These are phyloP conservation scores for Chaetogeoica ovagalla DNA, from an alignment of 2,888 invertebrate genomes.

Conservation along the genomic window DNA sequence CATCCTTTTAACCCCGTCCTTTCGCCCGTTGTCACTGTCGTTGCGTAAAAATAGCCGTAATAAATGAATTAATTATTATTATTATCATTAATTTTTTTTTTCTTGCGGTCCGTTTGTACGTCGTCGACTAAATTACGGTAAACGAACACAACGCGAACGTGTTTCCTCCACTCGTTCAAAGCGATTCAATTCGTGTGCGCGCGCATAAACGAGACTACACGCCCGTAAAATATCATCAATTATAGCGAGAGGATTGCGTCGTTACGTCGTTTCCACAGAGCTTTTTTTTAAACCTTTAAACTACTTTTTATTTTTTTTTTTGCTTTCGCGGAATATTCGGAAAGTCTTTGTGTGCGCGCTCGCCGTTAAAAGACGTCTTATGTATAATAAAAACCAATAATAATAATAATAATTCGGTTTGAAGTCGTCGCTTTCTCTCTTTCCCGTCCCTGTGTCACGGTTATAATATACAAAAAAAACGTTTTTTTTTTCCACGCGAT, in stretches of 20 bases:
- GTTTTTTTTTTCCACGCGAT: no score
- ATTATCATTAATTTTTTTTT: no score
- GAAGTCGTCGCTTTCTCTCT: no score
- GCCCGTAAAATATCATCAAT: conserved; percentile 30
- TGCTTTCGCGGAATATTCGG: conserved; percentile 22
- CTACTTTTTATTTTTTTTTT: conserved; percentile 9
- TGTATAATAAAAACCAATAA: conserved; percentile 23
- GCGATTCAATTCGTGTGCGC: background rate
- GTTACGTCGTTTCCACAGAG: conserved; percentile 26
- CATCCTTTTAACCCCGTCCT: background rate
- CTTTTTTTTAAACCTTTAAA: conserved; percentile 38
- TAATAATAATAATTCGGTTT: conserved; percentile 35
- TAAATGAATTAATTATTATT: no score
- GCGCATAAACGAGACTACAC: background rate
- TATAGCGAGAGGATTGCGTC: conserved; percentile 4
- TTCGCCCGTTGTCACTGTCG: no score
- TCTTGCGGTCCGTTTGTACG: no score
- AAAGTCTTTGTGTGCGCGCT: conserved; percentile 25
- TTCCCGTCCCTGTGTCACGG: background rate
- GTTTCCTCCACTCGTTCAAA: background rate
- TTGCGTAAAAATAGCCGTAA: background rate
- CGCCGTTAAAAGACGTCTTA: conserved; percentile 22
- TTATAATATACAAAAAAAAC: no score
- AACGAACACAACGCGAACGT: conserved; percentile 8
- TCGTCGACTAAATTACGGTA: no score